Base-by-base conservation (phyloP, 2,113 vertebrate genomes). In the Platysternon megacephalum region DNA sequence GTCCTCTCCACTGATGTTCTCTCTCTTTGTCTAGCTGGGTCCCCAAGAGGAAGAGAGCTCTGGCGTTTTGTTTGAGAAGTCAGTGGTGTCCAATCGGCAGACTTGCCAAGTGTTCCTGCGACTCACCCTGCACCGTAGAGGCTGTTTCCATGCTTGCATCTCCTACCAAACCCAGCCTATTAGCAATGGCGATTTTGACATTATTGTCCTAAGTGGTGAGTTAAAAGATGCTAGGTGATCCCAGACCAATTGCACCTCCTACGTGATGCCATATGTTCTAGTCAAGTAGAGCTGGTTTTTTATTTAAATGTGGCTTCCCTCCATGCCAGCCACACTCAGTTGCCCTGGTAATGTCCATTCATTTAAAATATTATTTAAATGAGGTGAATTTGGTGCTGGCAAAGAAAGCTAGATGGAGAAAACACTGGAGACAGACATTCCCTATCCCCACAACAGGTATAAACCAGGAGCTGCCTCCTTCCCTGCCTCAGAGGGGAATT, bases 131-230 rank as follows among this genome's bases (percentile, higher is more conserved):
- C 99, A 98, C 96, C 99, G 97, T 82, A 99, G 98, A 8, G 99
- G 99, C 5, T 99, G 99, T 97, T 99, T 99, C 98, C 98, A 98
- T 87, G 99, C 99, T 88, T 98, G 99, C 87, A 99, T 99, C 97
- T 99, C 99, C 93, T 99, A 99, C 97, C 99, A 99, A 97, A 98
- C 98, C 95, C 99, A 99, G 97, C 99, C 99, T n/a, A 99, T 99
- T 96, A 99, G 98, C 98, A 99, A 99, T 85, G 99, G 99, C 39
- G 99, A 99, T 97, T 99, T 99, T 98, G 99, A 99, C 98, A 99
- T 99, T 97, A 99, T 99, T 98, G 99, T 99, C 97, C 98, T 99
- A 95, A 99, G 98, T 97, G 99, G 99, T 99, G 96, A 99, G 99
- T 98, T 72, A 44, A 96, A 86, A 96, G 24, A 55, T 82, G 55